These are phyloP conservation scores for Hydrozoanthus gracilis DNA, from an alignment of 92 coral and sea anemone species.

Conservation along the genomic window DNA sequence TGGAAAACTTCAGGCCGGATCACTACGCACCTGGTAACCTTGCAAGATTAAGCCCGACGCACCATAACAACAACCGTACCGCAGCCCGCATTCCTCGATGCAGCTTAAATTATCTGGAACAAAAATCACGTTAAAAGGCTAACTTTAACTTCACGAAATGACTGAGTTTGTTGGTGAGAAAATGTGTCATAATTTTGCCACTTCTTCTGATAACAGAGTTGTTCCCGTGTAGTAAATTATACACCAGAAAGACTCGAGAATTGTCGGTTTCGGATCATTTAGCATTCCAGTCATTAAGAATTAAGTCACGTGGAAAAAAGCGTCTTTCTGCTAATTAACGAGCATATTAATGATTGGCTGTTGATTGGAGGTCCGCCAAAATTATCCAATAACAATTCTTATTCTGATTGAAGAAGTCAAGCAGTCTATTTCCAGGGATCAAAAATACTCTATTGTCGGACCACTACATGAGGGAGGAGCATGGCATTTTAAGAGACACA, in stretches of 20 bases:
- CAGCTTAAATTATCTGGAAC: neutral
- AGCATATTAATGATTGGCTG: constrained; percentile 30
- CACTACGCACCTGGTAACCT: constrained; percentile 21
- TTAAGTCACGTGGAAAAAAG: constrained; percentile 35
- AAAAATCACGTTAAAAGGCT: constrained; percentile 20
- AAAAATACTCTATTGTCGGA: neutral
- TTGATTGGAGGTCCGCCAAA: constrained; percentile 32
- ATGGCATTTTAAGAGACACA: neutral
- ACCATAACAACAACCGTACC: constrained; percentile 28
- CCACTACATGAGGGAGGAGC: neutral
- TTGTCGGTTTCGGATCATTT: constrained; percentile 5
- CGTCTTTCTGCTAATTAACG: constrained; percentile 16
- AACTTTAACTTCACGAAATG: constrained; percentile 24
- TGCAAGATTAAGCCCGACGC: constrained; percentile 10
- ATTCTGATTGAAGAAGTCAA: constrained; percentile 32
- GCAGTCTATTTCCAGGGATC: constrained; percentile 25
- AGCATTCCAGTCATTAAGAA: constrained; percentile 39
- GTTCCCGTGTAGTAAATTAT: constrained; percentile 3
- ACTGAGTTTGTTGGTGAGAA: neutral
- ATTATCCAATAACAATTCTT: constrained; percentile 23
- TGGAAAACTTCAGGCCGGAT: neutral
- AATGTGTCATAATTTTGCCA: constrained; percentile 10
- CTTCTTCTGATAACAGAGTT: constrained; percentile 21
- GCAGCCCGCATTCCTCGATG: constrained; percentile 42
- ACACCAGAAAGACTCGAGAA: neutral